A percentile compares a stretch with the other conserved stretches of the same genome.
phyloP scores from a whole-genome alignment of 2,888 invertebrate species.

The Leptinotarsa tumamoca region DNA sequence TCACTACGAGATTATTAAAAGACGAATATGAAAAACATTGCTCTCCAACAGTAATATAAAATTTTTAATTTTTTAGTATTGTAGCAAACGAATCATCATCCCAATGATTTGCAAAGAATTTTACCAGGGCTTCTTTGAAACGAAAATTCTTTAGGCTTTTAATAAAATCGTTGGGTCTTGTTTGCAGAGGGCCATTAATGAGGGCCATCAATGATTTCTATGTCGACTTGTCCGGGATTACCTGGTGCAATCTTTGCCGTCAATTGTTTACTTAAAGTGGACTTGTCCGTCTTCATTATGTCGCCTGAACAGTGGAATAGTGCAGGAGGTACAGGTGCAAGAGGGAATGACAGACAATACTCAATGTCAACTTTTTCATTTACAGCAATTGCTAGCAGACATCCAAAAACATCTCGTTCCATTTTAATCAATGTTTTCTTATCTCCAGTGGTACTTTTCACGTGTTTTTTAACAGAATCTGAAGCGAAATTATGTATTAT shows the following conservation, averaged over 20 bases:
- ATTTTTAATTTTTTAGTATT: neutral
- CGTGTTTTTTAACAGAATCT: neutral
- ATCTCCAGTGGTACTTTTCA: neutral
- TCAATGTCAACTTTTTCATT: neutral
- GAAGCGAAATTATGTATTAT: no score
- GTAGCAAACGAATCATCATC: neutral
- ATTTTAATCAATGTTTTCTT: neutral
- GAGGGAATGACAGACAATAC: neutral
- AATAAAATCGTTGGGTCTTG: conserved; percentile 6
- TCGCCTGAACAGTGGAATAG: neutral
- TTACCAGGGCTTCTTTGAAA: neutral
- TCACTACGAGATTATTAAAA: neutral
- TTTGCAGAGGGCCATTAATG: conserved; percentile 8
- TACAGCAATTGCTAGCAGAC: neutral
- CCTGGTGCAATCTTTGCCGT: neutral
- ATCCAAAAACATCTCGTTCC: neutral
- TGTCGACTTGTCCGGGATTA: neutral
- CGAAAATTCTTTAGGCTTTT: neutral
- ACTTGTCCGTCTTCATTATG: neutral
- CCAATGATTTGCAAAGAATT: conserved; percentile 10
- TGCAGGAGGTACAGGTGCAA: conserved; percentile 1
- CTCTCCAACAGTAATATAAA: neutral
- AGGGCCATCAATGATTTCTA: neutral
- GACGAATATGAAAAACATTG: conserved; percentile 22
- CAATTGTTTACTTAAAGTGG: neutral